A percentile compares a stretch with the other conserved stretches of the same genome.
These are phyloP conservation scores for Drosophila melanosoma DNA, from an alignment of 2,888 invertebrate species.

Conservation along the genomic window DNA sequence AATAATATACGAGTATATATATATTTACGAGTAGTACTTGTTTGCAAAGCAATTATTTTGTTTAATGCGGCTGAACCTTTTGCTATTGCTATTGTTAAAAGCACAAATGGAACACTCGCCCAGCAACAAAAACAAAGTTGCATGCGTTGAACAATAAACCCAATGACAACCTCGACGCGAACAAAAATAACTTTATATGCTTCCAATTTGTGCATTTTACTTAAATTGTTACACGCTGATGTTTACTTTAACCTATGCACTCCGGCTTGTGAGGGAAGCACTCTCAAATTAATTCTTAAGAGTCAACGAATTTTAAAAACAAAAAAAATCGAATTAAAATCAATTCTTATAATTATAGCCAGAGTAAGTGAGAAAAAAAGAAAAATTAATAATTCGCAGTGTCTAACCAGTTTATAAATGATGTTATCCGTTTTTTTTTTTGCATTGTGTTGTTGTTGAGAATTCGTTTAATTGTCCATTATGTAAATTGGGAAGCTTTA, in stretches of 20 bases:
- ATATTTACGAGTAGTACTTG: background rate
- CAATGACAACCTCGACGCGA: constrained; percentile 40
- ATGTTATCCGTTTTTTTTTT: constrained; percentile 32
- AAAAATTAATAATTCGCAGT: constrained; percentile 8
- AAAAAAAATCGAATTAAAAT: constrained; percentile 12
- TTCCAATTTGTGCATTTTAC: constrained; percentile 3
- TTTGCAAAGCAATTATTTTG: constrained; percentile 60
- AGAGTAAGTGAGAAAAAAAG: constrained; percentile 4
- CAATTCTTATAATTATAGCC: constrained; percentile 38
- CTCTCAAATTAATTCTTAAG: background rate
- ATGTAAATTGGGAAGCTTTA: constrained; percentile 37
- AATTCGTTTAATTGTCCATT: constrained; percentile 38
- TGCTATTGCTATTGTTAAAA: constrained; percentile 42
- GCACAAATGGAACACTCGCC: constrained; percentile 42
- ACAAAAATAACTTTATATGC: constrained; percentile 2
- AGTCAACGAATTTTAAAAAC: constrained; percentile 16
- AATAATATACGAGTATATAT: background rate
- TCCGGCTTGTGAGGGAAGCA: background rate
- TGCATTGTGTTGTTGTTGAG: background rate
- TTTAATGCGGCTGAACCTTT: constrained; percentile 70
- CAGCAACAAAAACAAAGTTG: background rate
- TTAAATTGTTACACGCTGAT: constrained; percentile 1
- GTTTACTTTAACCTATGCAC: background rate
- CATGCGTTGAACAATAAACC: constrained; percentile 16
- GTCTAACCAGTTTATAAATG: constrained; percentile 47